Evolutionary conservation across 2,797 vertebrate genomes (phyloP).

Genomic region (Sebastiscus tertius): DNA sequence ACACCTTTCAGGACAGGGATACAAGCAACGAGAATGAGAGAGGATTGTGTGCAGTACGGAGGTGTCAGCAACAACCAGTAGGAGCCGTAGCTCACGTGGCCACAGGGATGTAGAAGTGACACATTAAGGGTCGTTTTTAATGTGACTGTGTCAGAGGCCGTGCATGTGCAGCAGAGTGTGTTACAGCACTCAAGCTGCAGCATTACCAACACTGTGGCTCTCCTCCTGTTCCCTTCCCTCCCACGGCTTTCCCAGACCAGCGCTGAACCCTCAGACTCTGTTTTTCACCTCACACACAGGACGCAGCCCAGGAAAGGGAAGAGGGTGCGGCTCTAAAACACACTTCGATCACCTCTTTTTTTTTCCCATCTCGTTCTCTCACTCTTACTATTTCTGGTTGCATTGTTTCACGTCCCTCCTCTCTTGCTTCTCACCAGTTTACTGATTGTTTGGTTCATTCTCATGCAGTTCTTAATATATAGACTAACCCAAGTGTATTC

Average conservation of each 20-base stretch:
- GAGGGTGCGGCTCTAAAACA: conserved; percentile 58
- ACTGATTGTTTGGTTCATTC: neutral
- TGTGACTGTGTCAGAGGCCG: neutral
- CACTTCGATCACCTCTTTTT: conserved; percentile 28
- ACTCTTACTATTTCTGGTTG: conserved; percentile 27
- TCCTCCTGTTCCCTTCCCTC: conserved; percentile 10
- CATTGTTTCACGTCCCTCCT: neutral
- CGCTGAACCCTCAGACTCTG: conserved; percentile 38
- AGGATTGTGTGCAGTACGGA: conserved; percentile 9
- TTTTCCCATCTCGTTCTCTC: neutral
- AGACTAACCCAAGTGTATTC: conserved; percentile 6
- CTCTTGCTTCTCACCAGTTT: conserved; percentile 3
- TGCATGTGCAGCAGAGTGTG: conserved; percentile 1
- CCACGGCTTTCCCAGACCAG: conserved; percentile 42
- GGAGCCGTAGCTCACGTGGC: conserved; percentile 21
- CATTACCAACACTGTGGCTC: neutral
- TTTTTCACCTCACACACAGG: conserved; percentile 57
- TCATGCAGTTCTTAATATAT: neutral
- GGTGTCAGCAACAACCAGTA: conserved; percentile 8
- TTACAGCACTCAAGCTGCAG: conserved; percentile 3
- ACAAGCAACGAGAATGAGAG: neutral
- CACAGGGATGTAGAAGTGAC: conserved; percentile 15
- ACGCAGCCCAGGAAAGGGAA: conserved; percentile 67
- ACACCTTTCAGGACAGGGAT: conserved; percentile 13
- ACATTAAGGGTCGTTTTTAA: conserved; percentile 12